phyloP scores from a whole-genome alignment of 2,797 vertebrate genomes.

The Natrix natrix region DNA sequence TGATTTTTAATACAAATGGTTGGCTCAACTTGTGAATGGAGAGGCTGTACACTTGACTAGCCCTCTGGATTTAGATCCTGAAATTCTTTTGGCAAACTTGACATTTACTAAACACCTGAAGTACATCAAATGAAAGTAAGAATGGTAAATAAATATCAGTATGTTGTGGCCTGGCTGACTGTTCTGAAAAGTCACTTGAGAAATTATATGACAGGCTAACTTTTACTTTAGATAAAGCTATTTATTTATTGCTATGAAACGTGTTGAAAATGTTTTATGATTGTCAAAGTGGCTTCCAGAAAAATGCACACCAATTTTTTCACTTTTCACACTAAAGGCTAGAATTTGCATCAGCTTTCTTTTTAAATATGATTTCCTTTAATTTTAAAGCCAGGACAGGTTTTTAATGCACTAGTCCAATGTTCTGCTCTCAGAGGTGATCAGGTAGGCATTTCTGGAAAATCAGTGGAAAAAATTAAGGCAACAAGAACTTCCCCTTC shows the following conservation, averaged over 20 bases:
- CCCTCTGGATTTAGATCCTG: background rate
- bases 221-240: background rate
- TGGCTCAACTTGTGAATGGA: background rate
- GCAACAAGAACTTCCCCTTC: background rate
- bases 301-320: background rate
- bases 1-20: background rate
- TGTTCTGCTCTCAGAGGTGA: background rate
- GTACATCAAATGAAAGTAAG: background rate
- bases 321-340: background rate
- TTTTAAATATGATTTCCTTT: background rate
- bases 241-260: background rate
- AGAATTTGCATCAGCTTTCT: background rate
- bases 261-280: background rate
- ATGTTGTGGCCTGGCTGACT: background rate
- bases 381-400: background rate
- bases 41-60: background rate
- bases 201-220: background rate
- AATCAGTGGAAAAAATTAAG: background rate
- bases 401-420: background rate
- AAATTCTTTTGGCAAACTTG: background rate
- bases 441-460: background rate
- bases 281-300: background rate
- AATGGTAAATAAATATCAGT: background rate
- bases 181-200: background rate
- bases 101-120: background rate